These are phyloP conservation scores for Rhynchophorus ferrugineus DNA, from an alignment of 1,140 invertebrate genomes.

Conservation along the genomic window DNA sequence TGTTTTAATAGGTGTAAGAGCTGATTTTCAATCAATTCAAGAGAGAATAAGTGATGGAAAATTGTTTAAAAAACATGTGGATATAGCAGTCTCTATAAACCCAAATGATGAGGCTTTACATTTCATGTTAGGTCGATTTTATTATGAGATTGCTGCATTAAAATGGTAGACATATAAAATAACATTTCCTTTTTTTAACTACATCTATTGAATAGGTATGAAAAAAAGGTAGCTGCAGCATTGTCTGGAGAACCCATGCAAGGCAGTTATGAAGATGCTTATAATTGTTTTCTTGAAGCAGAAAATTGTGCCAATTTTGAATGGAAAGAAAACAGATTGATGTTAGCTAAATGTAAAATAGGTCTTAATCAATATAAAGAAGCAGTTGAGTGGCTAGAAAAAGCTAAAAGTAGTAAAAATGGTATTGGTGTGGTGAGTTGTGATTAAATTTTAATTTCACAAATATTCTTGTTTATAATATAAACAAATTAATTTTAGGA, in stretches of 20 bases:
- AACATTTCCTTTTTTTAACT: slow-evolving; percentile 2
- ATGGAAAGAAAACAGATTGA: slow-evolving; percentile 65
- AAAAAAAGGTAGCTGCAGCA: slow-evolving; percentile 62
- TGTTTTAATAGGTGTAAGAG: slow-evolving; percentile 54
- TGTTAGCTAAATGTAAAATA: slow-evolving; percentile 62
- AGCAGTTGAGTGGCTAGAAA: slow-evolving; percentile 52
- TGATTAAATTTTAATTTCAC: not conserved
- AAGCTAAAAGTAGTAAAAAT: slow-evolving; percentile 39
- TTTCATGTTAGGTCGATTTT: slow-evolving; percentile 60
- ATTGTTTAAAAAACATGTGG: slow-evolving; percentile 64
- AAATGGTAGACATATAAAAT: slow-evolving; percentile 55
- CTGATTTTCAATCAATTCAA: slow-evolving; percentile 46
- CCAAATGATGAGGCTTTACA: slow-evolving; percentile 59
- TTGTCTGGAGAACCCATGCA: slow-evolving; percentile 60
- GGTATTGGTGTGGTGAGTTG: slow-evolving; percentile 21
- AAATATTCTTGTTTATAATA: not conserved
- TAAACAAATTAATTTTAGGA: slow-evolving; percentile 24
- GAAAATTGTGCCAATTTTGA: slow-evolving; percentile 49
- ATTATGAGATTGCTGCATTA: slow-evolving; percentile 63
- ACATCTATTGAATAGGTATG: slow-evolving; percentile 32
- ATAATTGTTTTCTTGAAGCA: slow-evolving; percentile 56
- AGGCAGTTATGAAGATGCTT: slow-evolving; percentile 58
- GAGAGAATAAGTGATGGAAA: slow-evolving; percentile 64
- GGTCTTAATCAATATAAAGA: slow-evolving; percentile 46
- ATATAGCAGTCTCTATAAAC: slow-evolving; percentile 57